Evolutionary conservation across 2,797 vertebrate genomes (phyloP), one percentile per base, ranked within the genome.

Genomic region (Lepus oiostolus): DNA sequence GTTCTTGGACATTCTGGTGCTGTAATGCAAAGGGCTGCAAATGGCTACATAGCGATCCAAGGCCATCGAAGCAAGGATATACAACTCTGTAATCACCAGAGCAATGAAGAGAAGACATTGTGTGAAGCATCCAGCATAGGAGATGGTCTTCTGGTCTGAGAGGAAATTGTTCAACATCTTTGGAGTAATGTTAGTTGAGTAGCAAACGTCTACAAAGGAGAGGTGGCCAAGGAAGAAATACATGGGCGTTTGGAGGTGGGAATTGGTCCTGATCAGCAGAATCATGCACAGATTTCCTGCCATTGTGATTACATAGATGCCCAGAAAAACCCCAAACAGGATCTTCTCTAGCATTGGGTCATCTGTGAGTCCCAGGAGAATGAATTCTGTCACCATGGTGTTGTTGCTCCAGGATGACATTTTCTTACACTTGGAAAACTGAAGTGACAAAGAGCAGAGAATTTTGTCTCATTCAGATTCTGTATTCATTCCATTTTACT

Each of bases 201-300:
- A 97, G 19, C 94, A 96, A 35, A 97, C 30, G 81, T 98, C 97
- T 4, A 98, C 94, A 30, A 97, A 93, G 84, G 97, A 97, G 76
- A 98, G 95, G 70, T 98, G 97, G 9, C 96, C 96, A 5, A 98
- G 91, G 70, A 98, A 94, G 90, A 98, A 97, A 19, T 98, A 97
- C 97, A 98, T 97, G 58, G 97, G 97, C 0, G 88, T 97, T 11
- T 98, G 97, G 9, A 98, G 97, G 63, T 91, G 93, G 7, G 77
- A 11, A 42, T 74, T 92, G 32, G 84, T 89, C 11, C 22, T 85
- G 85, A 97, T 96, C 21, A 98, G 47, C 32, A 94, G 1, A 0
- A 97, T 90, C 84, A 96, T 77, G 76, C 82, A 35, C 76, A 96
- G 14, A n/a, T 98, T 98, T 6, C 97, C 96, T 13, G 63, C 62